Evolutionary conservation across 2,888 invertebrate species (phyloP), one percentile per base, ranked within the genome.

Genomic region (Baronia brevicornis): DNA sequence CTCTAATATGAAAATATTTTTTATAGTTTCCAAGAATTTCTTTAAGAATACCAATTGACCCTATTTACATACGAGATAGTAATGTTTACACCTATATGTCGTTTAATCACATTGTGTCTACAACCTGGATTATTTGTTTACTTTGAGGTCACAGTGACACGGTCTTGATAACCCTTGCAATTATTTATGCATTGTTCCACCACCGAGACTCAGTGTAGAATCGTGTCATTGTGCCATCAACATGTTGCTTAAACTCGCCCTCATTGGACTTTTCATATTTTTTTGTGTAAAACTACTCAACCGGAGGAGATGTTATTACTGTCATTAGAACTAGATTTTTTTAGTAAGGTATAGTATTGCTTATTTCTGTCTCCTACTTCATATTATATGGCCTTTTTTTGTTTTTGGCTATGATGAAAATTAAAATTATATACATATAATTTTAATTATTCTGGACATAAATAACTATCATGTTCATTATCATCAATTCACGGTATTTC

Each of bases 171-270:
- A 59, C 57, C 55, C 33, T 34, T 44, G 47, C 36, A 41, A 44
- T 44, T 45, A 41, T 46, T 42, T 41, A 41, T 23, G 26, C 38
- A 38, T 21, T 31, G 23, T n/a, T 6, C 15, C 8, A 33, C 25
- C 30, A 8, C 22, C 10, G 22, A 42, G 24, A 1, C n/a, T n/a
- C n/a, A n/a, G n/a, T n/a, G 49, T 44, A 46, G 41, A 44, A 39
- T 30, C 29, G 15, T 39, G 38, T 40, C 23, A 35, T 35, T 5
- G 41, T 41, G 25, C 50, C 51, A 54, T 55, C 55, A 61, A 43
- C 8, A 75, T 82, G 82, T 56, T 82, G 45, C 51, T 84, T 1
- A 84, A 84, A 50, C 44, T 84, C 5, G 69, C 69, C 3, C 37
- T 84, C n/a, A 46, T 84, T 22, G 77, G 80, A 48, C 62, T 53